These are phyloP conservation scores for Scomber colias DNA, from an alignment of 2,113 vertebrate genomes.

Conservation along the genomic window DNA sequence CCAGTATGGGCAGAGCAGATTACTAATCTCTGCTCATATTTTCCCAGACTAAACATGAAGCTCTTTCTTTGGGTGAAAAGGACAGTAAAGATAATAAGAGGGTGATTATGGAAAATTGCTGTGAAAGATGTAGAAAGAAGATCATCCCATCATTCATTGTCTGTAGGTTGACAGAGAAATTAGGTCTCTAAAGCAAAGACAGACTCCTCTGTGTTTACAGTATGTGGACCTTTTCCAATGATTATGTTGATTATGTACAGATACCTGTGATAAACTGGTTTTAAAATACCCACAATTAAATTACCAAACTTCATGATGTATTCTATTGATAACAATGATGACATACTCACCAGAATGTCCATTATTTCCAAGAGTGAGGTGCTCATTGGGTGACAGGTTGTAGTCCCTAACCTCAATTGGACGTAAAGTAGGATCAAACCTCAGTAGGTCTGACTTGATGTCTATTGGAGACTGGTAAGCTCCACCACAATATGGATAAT, in stretches of 20 bases:
- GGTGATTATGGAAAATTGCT: conserved; percentile 78
- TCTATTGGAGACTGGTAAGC: conserved; percentile 94
- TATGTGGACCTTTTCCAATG: conserved; percentile 39
- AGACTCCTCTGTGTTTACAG: conserved; percentile 24
- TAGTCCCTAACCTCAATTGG: conserved; percentile 91
- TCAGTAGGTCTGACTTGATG: conserved; percentile 88
- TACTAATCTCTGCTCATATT: conserved; percentile 48
- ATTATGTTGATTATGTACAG: conserved; percentile 3
- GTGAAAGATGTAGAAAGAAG: conserved; percentile 58
- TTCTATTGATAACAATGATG: not conserved
- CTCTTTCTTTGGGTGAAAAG: conserved; percentile 42
- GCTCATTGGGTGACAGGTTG: conserved; percentile 82
- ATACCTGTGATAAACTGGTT: not conserved
- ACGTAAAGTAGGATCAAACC: conserved; percentile 87
- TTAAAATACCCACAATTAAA: conserved; percentile 5
- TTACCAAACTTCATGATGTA: not conserved
- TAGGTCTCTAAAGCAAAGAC: conserved; percentile 6
- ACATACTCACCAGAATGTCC: conserved; percentile 92
- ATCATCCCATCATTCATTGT: conserved; percentile 77
- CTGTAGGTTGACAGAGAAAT: conserved; percentile 64
- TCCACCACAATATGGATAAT: conserved; percentile 91
- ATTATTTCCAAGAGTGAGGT: conserved; percentile 91
- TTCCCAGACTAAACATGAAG: conserved; percentile 41
- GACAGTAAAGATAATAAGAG: conserved; percentile 76
- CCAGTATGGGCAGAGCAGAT: conserved; percentile 13